Evolutionary conservation across 2,888 invertebrate species (phyloP), one percentile per base, ranked within the genome.

Genomic region (Xestobium rufovillosum): DNA sequence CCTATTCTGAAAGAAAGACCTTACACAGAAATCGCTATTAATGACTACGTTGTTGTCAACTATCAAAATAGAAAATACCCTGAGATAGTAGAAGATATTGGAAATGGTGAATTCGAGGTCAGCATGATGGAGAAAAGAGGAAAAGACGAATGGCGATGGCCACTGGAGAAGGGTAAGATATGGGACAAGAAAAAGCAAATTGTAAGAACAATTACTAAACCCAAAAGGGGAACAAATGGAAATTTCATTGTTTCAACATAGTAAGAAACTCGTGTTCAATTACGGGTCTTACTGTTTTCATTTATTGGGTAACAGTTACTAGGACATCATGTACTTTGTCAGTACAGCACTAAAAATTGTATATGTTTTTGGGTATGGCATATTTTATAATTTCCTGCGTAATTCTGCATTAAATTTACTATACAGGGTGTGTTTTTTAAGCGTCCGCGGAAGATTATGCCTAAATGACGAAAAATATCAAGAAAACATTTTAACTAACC

Each of bases 61-160:
- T 27, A 11, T 27, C 27, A 27, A 27, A 27, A 27, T 6, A 27
- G 27, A 27, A 27, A 27, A 10, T 27, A 27, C 8, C 27, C 27
- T 27, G 27, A 11, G 6, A 27, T 6, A 10, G 27, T 27, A 27
- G 27, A 27, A 27, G 27, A 9, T 27, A 27, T 27, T 27, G 27
- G 10, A 27, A 27, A 27, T 27, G 27, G 27, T 27, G 27, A 27
- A 27, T 27, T 27, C 10, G 27, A 27, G 27, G 10, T 27, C 27
- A 27, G 27, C 27, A 10, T 27, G 27, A 27, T 27, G 27, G 27
- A 27, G 10, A 27, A 27, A 23, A 23, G n/a, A 23, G 23, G 23
- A 23, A 23, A 23, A 27, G 10, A 27, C 10, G 6, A 27, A 27
- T 27, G 27, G 27, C 6, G 27, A 9, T 27, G 27, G 10, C 11